Conservation (phyloP, 2,888 invertebrate species). For the Perizoma affinitatum region DNA sequence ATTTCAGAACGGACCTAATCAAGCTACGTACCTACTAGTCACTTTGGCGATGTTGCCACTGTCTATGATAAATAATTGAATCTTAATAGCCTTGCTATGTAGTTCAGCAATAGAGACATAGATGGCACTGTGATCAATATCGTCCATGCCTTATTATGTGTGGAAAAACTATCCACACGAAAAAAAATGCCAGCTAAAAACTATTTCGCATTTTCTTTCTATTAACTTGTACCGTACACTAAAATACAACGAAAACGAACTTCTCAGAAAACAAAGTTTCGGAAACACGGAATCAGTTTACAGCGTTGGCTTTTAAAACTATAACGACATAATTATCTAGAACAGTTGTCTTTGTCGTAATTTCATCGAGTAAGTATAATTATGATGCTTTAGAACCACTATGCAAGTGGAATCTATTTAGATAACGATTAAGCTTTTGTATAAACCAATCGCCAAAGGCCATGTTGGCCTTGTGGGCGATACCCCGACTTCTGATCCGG, state of each 20-base stretch:
- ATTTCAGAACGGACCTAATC: no score
- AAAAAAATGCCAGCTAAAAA: background rate
- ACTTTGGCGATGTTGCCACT: no score
- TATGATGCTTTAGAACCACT: background rate
- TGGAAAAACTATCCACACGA: no score
- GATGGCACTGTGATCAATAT: no score
- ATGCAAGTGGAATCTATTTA: background rate
- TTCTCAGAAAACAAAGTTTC: conserved; percentile 49
- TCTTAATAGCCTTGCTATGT: no score
- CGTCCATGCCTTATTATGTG: no score
- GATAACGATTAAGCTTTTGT: background rate
- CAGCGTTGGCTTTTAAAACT: conserved; percentile 49
- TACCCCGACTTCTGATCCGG: no score
- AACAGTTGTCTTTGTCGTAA: conserved; percentile 9
- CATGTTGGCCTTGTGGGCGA: no score
- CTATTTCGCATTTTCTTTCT: background rate
- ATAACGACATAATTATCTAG: conserved; percentile 27
- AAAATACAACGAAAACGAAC: conserved; percentile 45
- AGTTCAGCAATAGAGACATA: no score
- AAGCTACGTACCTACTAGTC: no score
- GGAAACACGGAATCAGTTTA: conserved; percentile 49
- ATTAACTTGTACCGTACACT: conserved; percentile 29
- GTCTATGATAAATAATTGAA: no score
- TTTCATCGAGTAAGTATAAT: conserved; percentile 7
- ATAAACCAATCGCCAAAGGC: no score